Conservation (phyloP, 2,113 vertebrate genomes). For the Orientallactaga bullata region DNA sequence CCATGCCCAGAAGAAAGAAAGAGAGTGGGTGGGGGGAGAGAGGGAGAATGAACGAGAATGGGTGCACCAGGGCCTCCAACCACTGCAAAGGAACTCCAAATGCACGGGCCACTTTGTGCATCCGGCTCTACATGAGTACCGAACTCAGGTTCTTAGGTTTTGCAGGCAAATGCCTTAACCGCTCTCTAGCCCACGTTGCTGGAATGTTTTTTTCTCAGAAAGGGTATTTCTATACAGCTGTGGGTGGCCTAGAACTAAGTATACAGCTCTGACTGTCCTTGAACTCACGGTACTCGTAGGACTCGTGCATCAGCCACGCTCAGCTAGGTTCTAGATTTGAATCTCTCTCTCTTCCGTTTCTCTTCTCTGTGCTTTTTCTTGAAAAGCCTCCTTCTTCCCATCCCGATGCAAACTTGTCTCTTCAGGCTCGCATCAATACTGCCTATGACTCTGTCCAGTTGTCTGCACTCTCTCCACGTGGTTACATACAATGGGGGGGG, state of each 20-base stretch:
- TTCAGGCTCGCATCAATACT: not conserved
- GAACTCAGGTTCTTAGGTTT: too few relatives aligned
- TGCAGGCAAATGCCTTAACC: too few relatives aligned
- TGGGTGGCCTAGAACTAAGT: too few relatives aligned
- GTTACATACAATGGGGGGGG: not conserved
- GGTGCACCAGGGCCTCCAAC: too few relatives aligned
- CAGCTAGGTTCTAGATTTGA: not conserved
- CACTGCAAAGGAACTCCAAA: too few relatives aligned
- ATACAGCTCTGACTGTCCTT: not conserved
- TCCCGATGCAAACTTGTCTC: not conserved
- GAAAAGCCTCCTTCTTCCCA: not conserved
- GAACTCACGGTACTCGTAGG: not conserved
- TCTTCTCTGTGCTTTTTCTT: not conserved
- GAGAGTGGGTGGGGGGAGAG: too few relatives aligned
- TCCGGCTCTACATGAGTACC: too few relatives aligned
- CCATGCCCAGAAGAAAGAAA: too few relatives aligned
- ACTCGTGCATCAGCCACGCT: not conserved
- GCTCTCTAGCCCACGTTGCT: too few relatives aligned
- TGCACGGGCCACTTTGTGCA: too few relatives aligned
- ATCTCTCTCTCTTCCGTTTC: not conserved
- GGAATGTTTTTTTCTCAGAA: not conserved
- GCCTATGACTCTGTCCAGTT: not conserved
- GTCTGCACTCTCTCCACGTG: not conserved
- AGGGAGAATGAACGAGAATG: too few relatives aligned
- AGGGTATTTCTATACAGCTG: not conserved